Percentiles rank a stretch among this genome's conserved stretches.
Evolutionary conservation across 2,888 invertebrate genomes (phyloP).

Genomic region (Pinctada fucata): DNA sequence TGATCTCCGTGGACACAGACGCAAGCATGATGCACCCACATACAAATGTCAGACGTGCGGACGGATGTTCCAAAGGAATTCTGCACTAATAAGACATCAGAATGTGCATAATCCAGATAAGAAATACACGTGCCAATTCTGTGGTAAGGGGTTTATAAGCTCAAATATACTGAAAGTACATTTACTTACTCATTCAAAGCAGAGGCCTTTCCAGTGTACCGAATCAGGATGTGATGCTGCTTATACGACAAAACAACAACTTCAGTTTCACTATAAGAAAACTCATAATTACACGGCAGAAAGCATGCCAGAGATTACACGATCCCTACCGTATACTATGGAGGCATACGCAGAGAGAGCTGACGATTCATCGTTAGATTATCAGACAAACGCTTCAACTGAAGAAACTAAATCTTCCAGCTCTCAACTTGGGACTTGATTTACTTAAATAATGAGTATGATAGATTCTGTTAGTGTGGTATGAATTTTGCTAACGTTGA

Average conservation of each 20-base stretch:
- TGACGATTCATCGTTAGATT: too few species aligned
- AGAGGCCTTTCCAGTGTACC: constrained; percentile 85
- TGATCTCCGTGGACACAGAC: neutral
- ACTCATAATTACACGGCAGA: constrained; percentile 85
- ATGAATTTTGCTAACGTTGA: too few species aligned
- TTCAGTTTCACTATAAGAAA: constrained; percentile 87
- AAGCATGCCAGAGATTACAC: constrained; percentile 85
- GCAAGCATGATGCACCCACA: neutral
- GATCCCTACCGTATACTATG: constrained; percentile 76
- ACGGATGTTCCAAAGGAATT: neutral
- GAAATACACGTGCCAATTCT: constrained; percentile 80
- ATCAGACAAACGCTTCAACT: too few species aligned
- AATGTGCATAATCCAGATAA: constrained; percentile 2
- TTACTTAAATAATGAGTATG: too few species aligned
- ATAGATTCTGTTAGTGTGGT: too few species aligned
- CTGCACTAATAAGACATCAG: neutral
- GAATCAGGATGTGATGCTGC: constrained; percentile 82
- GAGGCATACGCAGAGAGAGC: too few species aligned
- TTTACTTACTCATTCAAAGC: constrained; percentile 87
- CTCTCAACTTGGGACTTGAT: too few species aligned
- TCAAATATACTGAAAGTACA: constrained; percentile 87
- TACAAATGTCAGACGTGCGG: constrained; percentile 14
- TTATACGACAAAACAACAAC: constrained; percentile 87
- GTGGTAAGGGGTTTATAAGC: constrained; percentile 87
- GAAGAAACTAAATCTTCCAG: too few species aligned